A percentile compares a stretch with the other conserved stretches of the same genome.
These are phyloP conservation scores for Heteromormyrus szaboi DNA, from an alignment of 2,797 vertebrate genomes.

Conservation along the genomic window DNA sequence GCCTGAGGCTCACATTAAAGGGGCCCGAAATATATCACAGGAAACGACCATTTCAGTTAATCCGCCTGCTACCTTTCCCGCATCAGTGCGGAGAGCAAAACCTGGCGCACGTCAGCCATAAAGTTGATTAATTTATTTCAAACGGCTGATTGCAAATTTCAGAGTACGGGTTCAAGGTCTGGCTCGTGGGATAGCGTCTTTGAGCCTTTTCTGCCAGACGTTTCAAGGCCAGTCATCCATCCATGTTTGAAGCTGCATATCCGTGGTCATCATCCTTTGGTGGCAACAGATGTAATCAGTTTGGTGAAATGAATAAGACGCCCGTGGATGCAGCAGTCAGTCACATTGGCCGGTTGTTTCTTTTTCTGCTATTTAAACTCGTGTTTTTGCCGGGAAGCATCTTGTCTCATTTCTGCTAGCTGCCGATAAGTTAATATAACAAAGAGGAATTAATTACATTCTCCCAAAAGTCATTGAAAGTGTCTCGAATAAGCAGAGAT, in stretches of 20 bases:
- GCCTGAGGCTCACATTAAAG: background rate
- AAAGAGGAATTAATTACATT: conserved; percentile 7
- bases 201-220: background rate
- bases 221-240: background rate
- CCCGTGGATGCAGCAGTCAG: background rate
- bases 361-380: background rate
- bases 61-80: background rate
- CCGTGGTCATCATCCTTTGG: background rate
- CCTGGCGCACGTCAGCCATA: background rate
- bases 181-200: background rate
- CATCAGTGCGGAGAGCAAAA: background rate
- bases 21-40: background rate
- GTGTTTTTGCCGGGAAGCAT: background rate
- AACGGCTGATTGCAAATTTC: background rate
- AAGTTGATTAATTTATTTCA: background rate
- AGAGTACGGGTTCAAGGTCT: background rate
- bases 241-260: background rate
- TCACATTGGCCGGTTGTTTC: background rate
- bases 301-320: background rate
- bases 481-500: background rate
- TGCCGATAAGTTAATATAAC: background rate
- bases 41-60: background rate
- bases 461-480: background rate
- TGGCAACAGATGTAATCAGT: background rate
- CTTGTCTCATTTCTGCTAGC: background rate